These are phyloP conservation scores for Masticophis lateralis DNA, from an alignment of 2,797 vertebrate genomes.

Conservation along the genomic window DNA sequence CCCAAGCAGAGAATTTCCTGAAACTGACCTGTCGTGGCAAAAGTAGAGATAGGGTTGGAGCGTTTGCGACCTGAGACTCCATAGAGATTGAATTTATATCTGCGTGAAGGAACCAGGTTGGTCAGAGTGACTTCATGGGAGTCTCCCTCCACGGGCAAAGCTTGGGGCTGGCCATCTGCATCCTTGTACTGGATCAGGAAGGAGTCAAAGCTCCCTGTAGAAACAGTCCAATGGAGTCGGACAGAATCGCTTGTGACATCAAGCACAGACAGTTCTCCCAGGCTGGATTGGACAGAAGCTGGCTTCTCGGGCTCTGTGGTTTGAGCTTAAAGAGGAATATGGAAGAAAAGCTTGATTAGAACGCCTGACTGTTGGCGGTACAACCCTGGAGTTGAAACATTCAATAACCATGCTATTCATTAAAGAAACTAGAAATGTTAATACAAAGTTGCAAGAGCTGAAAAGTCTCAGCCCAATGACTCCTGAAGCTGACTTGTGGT, in stretches of 20 bases:
- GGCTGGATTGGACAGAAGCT: not conserved
- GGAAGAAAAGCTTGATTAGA: not conserved
- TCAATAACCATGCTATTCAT: not conserved
- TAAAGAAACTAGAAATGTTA: not conserved
- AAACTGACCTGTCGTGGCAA: conserved; percentile 44
- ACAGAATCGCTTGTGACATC: not conserved
- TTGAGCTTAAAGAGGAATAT: not conserved
- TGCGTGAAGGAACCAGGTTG: not conserved
- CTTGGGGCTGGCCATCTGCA: not conserved
- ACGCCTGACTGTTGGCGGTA: not conserved
- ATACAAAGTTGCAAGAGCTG: too few species aligned
- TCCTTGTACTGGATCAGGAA: not conserved
- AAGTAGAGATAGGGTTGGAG: not conserved
- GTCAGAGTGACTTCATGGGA: not conserved
- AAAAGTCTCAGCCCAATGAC: too few species aligned
- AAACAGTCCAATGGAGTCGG: not conserved
- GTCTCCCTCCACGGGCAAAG: not conserved
- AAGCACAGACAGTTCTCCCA: not conserved
- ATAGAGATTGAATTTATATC: not conserved
- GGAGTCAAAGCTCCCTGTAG: not conserved
- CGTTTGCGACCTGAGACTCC: not conserved
- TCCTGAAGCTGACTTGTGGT: not conserved
- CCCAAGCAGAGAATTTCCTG: not conserved
- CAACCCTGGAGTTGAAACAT: not conserved
- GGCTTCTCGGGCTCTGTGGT: not conserved